phyloP scores from a whole-genome alignment of 2,888 invertebrate genomes.

The Diloba caeruleocephala region DNA sequence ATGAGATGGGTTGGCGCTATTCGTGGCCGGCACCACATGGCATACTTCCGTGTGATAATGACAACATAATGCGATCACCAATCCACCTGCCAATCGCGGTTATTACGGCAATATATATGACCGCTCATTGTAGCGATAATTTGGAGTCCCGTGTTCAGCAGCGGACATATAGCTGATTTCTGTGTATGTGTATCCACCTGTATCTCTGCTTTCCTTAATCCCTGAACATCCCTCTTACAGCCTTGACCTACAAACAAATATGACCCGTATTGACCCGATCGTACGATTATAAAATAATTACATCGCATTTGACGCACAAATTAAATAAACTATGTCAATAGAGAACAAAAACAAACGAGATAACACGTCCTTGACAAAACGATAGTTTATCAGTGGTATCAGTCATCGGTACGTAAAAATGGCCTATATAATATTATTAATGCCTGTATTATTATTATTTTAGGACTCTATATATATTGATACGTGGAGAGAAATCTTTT shows the following conservation, averaged over 20 bases:
- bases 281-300: background rate
- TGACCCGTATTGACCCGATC: slow-evolving; percentile 9
- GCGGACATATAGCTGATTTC: too few relatives aligned
- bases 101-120: too few relatives aligned
- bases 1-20: too few relatives aligned
- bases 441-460: slow-evolving; percentile 5
- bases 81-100: too few relatives aligned
- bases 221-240: background rate
- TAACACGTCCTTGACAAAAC: slow-evolving; percentile 43
- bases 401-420: slow-evolving; percentile 20
- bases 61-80: too few relatives aligned
- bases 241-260: slow-evolving; percentile 4
- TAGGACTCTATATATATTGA: background rate
- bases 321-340: slow-evolving; percentile 42
- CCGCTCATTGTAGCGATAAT: too few relatives aligned
- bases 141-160: too few relatives aligned
- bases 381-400: slow-evolving; percentile 42
- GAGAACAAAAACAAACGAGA: slow-evolving; percentile 32
- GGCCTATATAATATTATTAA: slow-evolving; percentile 23
- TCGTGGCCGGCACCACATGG: too few relatives aligned
- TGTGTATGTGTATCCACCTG: too few relatives aligned
- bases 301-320: slow-evolving; percentile 17
- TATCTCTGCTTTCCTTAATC: too few relatives aligned
- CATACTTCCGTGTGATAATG: too few relatives aligned
- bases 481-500: too few relatives aligned